Evolutionary conservation across 2,888 invertebrate genomes (phyloP), one percentile per base, ranked within the genome.

Genomic region (Diarsia rubi): DNA sequence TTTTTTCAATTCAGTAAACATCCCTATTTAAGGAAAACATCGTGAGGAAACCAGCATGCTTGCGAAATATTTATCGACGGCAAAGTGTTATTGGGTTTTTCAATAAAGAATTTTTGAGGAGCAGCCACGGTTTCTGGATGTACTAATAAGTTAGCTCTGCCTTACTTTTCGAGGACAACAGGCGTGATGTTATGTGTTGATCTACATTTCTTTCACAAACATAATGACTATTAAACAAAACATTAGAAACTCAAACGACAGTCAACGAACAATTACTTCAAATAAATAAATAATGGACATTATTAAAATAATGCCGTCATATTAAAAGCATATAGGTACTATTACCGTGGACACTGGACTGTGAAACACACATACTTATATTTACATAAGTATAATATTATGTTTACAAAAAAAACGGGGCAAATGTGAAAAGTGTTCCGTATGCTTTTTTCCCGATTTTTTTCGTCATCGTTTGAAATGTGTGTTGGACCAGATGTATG

Each of bases 301-400:
- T 75, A 87, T 87, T 81, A 82, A 73, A 84, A 78, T 87, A 84
- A 86, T 82, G 69, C 47, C 73, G 24, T 81, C 62, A 31, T 31
- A 67, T 75, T 78, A 79, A 78, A 77, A 77, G 67, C 49, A 12
- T 73, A 49, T 64, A 75, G 16, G 81, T 75, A 65, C 37, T 63
- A 82, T 86, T 86, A 86, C 4, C 0, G 62, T 74, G 78, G 31
- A 76, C 85, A 65, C 81, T 81, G 66, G 73, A 71, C 73, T 84
- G 75, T 86, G 75, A 86, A 84, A 83, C 64, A 69, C 74, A 72
- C 69, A 63, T 60, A 75, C 11, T 78, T 84, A 75, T 84, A 75
- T 79, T 31, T 67, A 62, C 37, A 9, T 52, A 31, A n/a, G 31
- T 37, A 42, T 19, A 14, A 60, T 68, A 31, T 45, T 62, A 73